Evolutionary conservation across 1,140 invertebrate genomes (phyloP).

Genomic region (Hycleus cichorii): DNA sequence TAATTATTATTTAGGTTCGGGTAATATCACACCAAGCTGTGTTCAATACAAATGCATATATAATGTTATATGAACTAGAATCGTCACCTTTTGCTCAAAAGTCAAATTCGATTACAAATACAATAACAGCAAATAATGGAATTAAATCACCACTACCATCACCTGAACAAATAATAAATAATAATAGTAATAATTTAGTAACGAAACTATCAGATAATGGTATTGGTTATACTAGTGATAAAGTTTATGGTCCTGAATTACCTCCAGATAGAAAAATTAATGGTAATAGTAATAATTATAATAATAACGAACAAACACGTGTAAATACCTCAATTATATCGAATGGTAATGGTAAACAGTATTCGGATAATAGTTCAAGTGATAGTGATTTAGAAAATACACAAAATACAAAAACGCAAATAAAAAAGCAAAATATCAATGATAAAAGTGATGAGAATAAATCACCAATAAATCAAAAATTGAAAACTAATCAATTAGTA

Average conservation of each 20-base stretch:
- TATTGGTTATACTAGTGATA: constrained; percentile 29
- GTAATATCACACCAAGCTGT: constrained; percentile 65
- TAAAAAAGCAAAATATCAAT: background rate
- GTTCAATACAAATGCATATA: constrained; percentile 76
- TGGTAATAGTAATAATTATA: constrained; percentile 16
- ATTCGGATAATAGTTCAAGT: constrained; percentile 13
- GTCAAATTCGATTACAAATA: constrained; percentile 21
- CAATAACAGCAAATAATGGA: constrained; percentile 22
- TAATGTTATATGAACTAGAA: constrained; percentile 82
- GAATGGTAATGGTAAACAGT: constrained; percentile 21
- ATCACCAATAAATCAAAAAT: background rate
- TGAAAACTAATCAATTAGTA: background rate
- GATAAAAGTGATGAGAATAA: background rate
- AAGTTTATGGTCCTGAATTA: constrained; percentile 36
- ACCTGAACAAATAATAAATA: background rate
- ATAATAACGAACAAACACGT: constrained; percentile 3
- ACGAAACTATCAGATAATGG: constrained; percentile 19
- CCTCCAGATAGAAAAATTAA: constrained; percentile 25
- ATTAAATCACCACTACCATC: constrained; percentile 1
- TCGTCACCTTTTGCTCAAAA: constrained; percentile 33
- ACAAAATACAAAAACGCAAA: background rate
- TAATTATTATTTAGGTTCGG: constrained; percentile 49
- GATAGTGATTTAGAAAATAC: constrained; percentile 19
- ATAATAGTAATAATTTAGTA: constrained; percentile 4
- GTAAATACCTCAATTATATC: background rate